A percentile compares a stretch with the other conserved stretches of the same genome.
Conservation (phyloP, 2,888 invertebrate genomes). For the Pharmacophagus antenor region DNA sequence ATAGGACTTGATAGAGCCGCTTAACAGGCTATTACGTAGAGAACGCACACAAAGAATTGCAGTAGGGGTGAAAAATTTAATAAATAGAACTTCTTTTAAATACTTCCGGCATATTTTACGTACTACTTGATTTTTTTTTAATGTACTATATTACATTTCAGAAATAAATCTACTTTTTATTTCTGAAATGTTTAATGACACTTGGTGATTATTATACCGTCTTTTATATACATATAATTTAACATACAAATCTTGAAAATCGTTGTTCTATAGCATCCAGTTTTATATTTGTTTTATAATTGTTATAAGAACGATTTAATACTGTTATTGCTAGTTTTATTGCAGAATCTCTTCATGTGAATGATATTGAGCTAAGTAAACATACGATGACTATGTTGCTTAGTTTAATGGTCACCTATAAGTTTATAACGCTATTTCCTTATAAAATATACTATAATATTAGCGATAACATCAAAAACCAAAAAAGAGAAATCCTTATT, state of each 20-base stretch:
- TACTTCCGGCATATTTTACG: background rate
- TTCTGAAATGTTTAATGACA: too few species aligned
- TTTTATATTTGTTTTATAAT: background rate
- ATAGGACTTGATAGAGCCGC: constrained; percentile 30
- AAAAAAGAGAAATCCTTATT: too few species aligned
- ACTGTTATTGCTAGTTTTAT: constrained; percentile 11
- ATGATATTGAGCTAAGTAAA: background rate
- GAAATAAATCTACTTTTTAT: too few species aligned
- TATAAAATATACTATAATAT: too few species aligned
- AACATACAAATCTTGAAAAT: too few species aligned
- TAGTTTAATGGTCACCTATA: constrained; percentile 4
- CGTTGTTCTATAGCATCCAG: constrained; percentile 2
- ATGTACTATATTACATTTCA: too few species aligned
- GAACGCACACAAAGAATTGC: constrained; percentile 6
- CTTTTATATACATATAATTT: too few species aligned
- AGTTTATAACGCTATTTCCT: too few species aligned
- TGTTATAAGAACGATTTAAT: constrained; percentile 17
- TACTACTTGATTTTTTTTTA: too few species aligned
- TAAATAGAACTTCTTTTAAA: background rate
- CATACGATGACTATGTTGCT: constrained; percentile 19
- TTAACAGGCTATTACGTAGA: constrained; percentile 17
- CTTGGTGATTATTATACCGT: too few species aligned
- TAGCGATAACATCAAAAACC: too few species aligned
- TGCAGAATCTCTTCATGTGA: constrained; percentile 7
- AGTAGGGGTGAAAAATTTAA: constrained; percentile 8